A percentile compares a stretch with the other conserved stretches of the same genome.
These are phyloP conservation scores for Pogoniulus pusillus DNA, from an alignment of 2,797 vertebrate species.

Conservation along the genomic window DNA sequence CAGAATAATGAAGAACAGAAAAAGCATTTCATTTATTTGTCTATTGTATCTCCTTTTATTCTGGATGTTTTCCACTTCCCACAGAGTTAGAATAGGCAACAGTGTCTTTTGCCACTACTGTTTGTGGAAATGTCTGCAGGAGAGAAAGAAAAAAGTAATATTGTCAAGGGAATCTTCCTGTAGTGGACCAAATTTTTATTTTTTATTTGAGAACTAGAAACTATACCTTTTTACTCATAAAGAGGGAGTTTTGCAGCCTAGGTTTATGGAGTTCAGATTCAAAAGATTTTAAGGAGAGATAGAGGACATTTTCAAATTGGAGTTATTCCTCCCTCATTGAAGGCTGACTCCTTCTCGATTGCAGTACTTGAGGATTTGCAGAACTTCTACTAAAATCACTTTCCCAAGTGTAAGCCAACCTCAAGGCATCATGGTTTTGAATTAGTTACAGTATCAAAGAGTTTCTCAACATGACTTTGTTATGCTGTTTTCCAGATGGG, in stretches of 20 bases:
- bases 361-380: neutral
- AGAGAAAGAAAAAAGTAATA: neutral
- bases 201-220: neutral
- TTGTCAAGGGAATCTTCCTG: neutral
- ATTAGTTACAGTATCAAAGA: slow-evolving; percentile 20
- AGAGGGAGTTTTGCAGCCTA: neutral
- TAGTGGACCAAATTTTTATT: neutral
- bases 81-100: neutral
- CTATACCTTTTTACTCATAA: neutral
- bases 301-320: neutral
- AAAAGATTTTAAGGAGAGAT: neutral
- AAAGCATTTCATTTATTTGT: neutral
- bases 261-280: neutral
- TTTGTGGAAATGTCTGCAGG: neutral
- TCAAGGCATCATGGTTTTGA: slow-evolving; percentile 23
- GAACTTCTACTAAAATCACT: slow-evolving; percentile 17
- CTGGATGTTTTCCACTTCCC: neutral
- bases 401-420: slow-evolving; percentile 3
- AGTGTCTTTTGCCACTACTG: neutral
- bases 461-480: slow-evolving; percentile 26
- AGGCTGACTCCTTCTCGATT: neutral
- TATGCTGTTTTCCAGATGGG: slow-evolving; percentile 41
- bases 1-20: neutral
- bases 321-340: neutral
- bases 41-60: neutral